phyloP scores from a whole-genome alignment of 1,140 invertebrate species.

The Chironomus tepperi region DNA sequence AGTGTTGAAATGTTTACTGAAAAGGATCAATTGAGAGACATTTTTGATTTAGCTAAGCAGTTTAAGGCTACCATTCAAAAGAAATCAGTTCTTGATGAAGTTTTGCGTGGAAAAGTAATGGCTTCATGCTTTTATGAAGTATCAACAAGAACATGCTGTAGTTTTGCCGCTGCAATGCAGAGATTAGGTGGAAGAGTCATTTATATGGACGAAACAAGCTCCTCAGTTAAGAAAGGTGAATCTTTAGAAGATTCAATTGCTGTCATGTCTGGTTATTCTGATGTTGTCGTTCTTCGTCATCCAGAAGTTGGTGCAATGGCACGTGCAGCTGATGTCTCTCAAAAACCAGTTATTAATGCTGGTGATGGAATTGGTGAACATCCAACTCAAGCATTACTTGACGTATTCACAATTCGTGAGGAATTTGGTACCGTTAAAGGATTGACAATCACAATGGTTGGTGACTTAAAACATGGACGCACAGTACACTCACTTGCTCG shows the following conservation, averaged over 20 bases:
- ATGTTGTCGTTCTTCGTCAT: constrained; percentile 90
- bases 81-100: constrained; percentile 73
- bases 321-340: constrained; percentile 65
- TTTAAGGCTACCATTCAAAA: constrained; percentile 74
- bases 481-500: constrained; percentile 96
- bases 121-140: constrained; percentile 96
- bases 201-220: constrained; percentile 77
- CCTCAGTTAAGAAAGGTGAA: constrained; percentile 96
- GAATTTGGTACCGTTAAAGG: constrained; percentile 98
- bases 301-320: constrained; percentile 83
- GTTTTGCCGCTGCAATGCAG: constrained; percentile 94
- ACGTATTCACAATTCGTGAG: constrained; percentile 96
- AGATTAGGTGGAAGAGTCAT: constrained; percentile 87
- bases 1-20: constrained; percentile 70
- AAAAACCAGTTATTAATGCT: constrained; percentile 92
- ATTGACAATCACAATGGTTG: constrained; percentile 86
- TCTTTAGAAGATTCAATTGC: constrained; percentile 81
- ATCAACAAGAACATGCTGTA: constrained; percentile 91
- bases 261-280: constrained; percentile 79
- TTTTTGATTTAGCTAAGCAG: constrained; percentile 89
- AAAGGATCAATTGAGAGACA: constrained; percentile 84
- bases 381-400: constrained; percentile 94
- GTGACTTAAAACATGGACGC: constrained; percentile 94
- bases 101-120: constrained; percentile 90
- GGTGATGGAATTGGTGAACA: constrained; percentile 98